Conservation (phyloP, 1,140 invertebrate genomes). For the Galleria mellonella region DNA sequence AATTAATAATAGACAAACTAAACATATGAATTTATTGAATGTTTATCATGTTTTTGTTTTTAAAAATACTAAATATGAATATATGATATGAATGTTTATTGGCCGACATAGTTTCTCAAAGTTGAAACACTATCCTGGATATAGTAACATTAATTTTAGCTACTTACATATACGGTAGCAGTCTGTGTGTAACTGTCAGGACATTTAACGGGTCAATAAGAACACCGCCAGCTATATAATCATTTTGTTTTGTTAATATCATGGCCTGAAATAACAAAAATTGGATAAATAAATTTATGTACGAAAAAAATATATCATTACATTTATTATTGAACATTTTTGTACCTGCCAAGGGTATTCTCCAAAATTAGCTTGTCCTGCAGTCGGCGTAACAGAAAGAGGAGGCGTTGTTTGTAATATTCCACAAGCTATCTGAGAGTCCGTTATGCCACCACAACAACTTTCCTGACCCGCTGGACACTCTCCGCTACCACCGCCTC, state of each 20-base stretch:
- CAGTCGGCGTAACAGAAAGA: slow-evolving; percentile 33
- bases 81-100: no score
- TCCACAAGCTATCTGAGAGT: slow-evolving; percentile 25
- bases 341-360: slow-evolving; percentile 75
- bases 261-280: slow-evolving; percentile 52
- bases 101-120: no score
- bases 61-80: no score
- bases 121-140: no score
- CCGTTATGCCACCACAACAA: slow-evolving; percentile 56
- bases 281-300: no score
- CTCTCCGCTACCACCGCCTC: slow-evolving; percentile 7
- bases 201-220: slow-evolving; percentile 78
- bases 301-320: no score
- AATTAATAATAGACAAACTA: no score
- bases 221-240: slow-evolving; percentile 81
- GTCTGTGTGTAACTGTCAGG: slow-evolving; percentile 81
- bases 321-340: no score
- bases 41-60: no score
- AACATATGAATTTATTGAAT: no score
- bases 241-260: slow-evolving; percentile 70
- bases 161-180: slow-evolving; percentile 77
- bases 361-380: slow-evolving; percentile 74
- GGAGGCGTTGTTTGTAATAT: slow-evolving; percentile 53
- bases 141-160: no score
- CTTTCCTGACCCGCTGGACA: slow-evolving; percentile 64